phyloP scores from a whole-genome alignment of 2,888 invertebrate genomes.

The Hydrotaea cyrtoneurina region DNA sequence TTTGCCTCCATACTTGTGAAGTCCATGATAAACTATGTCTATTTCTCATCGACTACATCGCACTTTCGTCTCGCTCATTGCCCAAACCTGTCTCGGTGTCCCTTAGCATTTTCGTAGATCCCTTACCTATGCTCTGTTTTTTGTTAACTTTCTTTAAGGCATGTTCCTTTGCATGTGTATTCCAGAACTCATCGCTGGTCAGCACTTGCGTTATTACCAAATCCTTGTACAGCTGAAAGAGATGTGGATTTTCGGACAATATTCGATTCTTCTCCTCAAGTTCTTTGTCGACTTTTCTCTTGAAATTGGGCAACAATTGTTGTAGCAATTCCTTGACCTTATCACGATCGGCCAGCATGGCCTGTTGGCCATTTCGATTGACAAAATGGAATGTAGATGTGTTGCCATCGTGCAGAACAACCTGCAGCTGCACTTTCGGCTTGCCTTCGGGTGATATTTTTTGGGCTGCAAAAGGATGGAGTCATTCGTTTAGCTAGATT shows the following conservation, averaged over 20 bases:
- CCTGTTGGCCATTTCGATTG: constrained; percentile 90
- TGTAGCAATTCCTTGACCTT: constrained; percentile 95
- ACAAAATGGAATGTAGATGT: constrained; percentile 99
- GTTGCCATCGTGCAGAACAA: constrained; percentile 95
- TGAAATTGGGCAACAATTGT: constrained; percentile 95
- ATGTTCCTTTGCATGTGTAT: constrained; percentile 90
- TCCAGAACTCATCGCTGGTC: constrained; percentile 99
- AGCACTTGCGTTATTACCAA: constrained; percentile 97
- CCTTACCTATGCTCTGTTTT: constrained; percentile 90
- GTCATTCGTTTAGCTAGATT: too few species aligned
- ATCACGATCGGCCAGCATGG: constrained; percentile 94
- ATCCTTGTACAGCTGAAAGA: constrained; percentile 97
- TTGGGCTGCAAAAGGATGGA: constrained; percentile 86
- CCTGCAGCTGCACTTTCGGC: constrained; percentile 98
- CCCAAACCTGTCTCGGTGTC: too few species aligned
- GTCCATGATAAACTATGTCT: too few species aligned
- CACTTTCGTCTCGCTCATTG: too few species aligned
- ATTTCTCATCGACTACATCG: too few species aligned
- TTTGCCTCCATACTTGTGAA: too few species aligned
- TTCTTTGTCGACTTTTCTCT: constrained; percentile 94
- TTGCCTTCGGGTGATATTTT: constrained; percentile 98
- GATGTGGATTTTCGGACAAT: constrained; percentile 92
- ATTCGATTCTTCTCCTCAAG: constrained; percentile 95
- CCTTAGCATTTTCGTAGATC: too few species aligned
- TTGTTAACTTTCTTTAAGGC: constrained; percentile 87